Base-by-base conservation (phyloP, 1,140 invertebrate genomes). In the Linepithema humile region DNA sequence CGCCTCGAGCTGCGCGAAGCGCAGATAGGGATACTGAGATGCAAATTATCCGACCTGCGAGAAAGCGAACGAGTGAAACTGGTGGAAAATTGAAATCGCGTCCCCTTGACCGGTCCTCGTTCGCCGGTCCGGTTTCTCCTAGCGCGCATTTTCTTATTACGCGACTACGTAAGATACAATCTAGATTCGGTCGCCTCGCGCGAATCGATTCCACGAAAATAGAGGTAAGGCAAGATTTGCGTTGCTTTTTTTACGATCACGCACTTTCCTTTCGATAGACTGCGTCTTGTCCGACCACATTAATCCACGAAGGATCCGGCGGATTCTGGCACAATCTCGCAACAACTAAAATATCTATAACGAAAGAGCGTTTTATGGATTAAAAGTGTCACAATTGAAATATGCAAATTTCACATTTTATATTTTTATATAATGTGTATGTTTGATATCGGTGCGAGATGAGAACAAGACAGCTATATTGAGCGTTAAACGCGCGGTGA, bases 41-140 rank as follows among this genome's bases (percentile, higher is more conserved):
- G 91, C 89, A 91, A 91, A 92, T 92, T 87, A 75, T 73, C 67
- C 85, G 72, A 82, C 80, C 82, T 73, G 88, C 87, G 89, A 89
- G 89, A 90, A 88, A 45, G 12, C 32, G 59, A 65, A 55, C 72
- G 59, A 83, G 67, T 57, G 50, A 88, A 85, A 90, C 67, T 32
- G 40, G 72, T 38, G 65, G 83, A 84, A 89, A 87, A 89, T 82
- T 65, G 55, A 60, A 80, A 53, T 12, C 48, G 45, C 45, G 57
- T 73, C 74, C 74, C 72, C 40, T 83, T 57, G 75, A 82, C 64
- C 55, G 57, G 57, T 35, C 32, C 32, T 26, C 32, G 48, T 74
- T 35, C 48, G 43, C 50, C 53, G 50, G 67, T 67, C 84, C 70
- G 80, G 70, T 88, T 82, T 86, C 43, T 32, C 38, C 10, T 6